Evolutionary conservation across 2,888 invertebrate species (phyloP).

Genomic region (Calameuta idolon): DNA sequence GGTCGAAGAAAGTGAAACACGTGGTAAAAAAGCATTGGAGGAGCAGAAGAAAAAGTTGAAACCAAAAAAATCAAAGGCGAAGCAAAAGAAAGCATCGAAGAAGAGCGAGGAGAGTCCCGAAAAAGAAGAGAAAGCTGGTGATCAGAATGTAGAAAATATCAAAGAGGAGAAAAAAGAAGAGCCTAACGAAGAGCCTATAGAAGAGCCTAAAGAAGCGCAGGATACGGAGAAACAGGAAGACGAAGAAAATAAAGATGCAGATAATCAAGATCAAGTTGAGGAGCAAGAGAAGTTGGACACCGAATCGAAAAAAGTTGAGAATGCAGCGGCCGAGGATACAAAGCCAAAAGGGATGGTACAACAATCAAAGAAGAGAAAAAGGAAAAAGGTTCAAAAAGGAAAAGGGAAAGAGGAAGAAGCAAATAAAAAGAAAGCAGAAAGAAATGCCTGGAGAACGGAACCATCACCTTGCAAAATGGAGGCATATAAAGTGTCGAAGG

Average conservation of each 20-base stretch:
- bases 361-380: neutral
- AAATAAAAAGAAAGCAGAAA: slow-evolving; percentile 27
- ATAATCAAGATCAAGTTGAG: slow-evolving; percentile 1
- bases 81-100: slow-evolving; percentile 10
- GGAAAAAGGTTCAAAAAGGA: neutral
- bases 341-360: neutral
- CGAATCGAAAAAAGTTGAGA: slow-evolving; percentile 5
- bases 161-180: slow-evolving; percentile 14
- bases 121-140: slow-evolving; percentile 9
- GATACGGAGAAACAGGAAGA: slow-evolving; percentile 7
- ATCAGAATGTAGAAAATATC: slow-evolving; percentile 3
- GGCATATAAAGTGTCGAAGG: slow-evolving; percentile 32
- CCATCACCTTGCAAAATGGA: slow-evolving; percentile 38
- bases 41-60: slow-evolving; percentile 22
- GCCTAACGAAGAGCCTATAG: too few relatives aligned
- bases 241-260: neutral
- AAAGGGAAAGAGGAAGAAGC: slow-evolving; percentile 9
- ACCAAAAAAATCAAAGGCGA: slow-evolving; percentile 10
- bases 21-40: slow-evolving; percentile 38
- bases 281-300: neutral
- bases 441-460: slow-evolving; percentile 46
- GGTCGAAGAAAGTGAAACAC: slow-evolving; percentile 30
- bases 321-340: neutral
- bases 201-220: slow-evolving; percentile 1
- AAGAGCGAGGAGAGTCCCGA: neutral